A percentile compares a stretch with the other conserved stretches of the same genome.
Evolutionary conservation across 2,113 vertebrate species (phyloP).

Genomic region (Fregetta grallaria): DNA sequence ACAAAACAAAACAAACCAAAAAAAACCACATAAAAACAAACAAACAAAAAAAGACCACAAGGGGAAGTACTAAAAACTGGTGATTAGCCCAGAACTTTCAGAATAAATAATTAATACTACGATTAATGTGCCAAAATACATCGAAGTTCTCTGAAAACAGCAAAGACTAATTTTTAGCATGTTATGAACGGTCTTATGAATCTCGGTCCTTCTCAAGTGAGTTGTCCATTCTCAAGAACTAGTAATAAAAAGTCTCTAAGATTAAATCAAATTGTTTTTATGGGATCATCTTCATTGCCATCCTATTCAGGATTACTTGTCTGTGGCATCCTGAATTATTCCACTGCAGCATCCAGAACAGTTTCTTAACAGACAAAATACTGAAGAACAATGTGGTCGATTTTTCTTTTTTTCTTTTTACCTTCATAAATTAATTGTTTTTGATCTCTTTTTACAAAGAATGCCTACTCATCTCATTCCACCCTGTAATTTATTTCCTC

Average conservation of each 20-base stretch:
- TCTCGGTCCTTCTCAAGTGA: background rate
- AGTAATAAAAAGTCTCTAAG: background rate
- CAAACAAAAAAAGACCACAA: background rate
- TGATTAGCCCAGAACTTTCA: background rate
- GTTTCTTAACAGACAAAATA: background rate
- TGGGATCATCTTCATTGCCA: background rate
- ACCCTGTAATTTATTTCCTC: background rate
- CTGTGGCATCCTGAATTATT: background rate
- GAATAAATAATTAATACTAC: background rate
- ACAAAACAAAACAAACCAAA: no score
- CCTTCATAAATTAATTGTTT: background rate
- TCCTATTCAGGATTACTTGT: background rate
- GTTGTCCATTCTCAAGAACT: background rate
- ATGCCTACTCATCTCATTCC: background rate
- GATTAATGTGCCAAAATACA: background rate
- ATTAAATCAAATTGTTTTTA: background rate
- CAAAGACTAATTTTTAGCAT: background rate
- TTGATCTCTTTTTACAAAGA: background rate
- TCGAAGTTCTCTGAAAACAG: background rate
- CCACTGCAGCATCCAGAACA: background rate
- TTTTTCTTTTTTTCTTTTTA: background rate
- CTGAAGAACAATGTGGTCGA: accelerated
- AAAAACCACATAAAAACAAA: accelerated
- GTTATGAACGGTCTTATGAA: background rate
- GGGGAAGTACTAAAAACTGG: background rate